Percentiles rank a stretch among this genome's conserved stretches.
Conservation (phyloP, 2,888 invertebrate species). For the Plutella xylostella region DNA sequence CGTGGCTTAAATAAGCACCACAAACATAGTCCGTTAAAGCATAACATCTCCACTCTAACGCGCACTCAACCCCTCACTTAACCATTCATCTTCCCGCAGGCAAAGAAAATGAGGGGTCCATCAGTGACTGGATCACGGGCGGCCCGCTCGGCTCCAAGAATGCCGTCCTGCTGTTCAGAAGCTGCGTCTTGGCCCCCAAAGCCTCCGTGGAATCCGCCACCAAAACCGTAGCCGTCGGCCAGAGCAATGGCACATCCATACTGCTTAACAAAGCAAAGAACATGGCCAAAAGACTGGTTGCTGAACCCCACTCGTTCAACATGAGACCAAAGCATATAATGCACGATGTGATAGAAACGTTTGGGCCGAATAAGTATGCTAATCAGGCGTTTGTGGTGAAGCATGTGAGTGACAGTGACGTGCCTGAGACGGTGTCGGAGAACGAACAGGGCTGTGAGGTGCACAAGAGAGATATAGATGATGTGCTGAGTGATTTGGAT, state of each 20-base stretch:
- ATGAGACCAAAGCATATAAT: constrained; percentile 56
- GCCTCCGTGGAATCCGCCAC: constrained; percentile 59
- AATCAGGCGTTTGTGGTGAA: constrained; percentile 47
- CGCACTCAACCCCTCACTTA: not conserved
- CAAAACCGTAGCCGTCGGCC: constrained; percentile 44
- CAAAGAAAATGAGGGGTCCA: constrained; percentile 36
- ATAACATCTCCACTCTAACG: not conserved
- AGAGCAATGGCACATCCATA: constrained; percentile 54
- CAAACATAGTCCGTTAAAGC: not conserved
- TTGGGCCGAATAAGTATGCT: constrained; percentile 39
- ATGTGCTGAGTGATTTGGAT: constrained; percentile 54
- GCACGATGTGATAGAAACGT: constrained; percentile 64
- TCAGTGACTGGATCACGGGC: constrained; percentile 68
- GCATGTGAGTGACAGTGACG: constrained; percentile 45
- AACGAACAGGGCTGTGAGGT: constrained; percentile 50
- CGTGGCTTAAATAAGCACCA: not conserved
- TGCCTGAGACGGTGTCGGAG: constrained; percentile 32
- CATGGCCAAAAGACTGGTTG: constrained; percentile 53
- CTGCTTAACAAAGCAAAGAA: constrained; percentile 57
- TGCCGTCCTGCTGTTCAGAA: constrained; percentile 75
- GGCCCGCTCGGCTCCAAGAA: constrained; percentile 73
- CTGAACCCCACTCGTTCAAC: constrained; percentile 50
- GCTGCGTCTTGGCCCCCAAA: constrained; percentile 69
- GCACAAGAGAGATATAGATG: constrained; percentile 54
- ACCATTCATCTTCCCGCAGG: not conserved